Evolutionary conservation across 2,797 vertebrate genomes (phyloP).

Genomic region (Pristis pectinata): DNA sequence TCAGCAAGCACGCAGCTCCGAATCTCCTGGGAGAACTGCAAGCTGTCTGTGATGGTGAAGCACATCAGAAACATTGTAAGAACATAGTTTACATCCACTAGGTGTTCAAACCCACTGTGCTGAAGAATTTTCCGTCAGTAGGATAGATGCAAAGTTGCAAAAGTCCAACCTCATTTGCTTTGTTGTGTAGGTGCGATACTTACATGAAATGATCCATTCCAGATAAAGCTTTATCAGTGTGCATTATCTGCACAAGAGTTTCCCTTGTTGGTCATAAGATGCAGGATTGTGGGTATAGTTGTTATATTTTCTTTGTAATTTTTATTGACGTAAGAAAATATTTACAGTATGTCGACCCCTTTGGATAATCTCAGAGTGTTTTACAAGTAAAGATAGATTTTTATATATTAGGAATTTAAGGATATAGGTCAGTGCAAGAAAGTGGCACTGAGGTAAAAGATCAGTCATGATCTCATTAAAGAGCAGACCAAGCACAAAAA

Average conservation of each 20-base stretch:
- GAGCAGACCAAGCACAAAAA: too few species aligned
- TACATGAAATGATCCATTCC: background rate
- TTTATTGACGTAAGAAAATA: background rate
- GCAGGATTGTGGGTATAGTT: background rate
- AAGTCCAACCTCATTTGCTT: background rate
- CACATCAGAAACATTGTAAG: constrained; percentile 72
- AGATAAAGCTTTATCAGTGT: background rate
- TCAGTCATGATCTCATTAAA: too few species aligned
- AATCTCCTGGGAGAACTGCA: constrained; percentile 54
- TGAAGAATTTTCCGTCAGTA: background rate
- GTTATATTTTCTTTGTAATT: background rate
- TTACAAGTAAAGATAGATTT: background rate
- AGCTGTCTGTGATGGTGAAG: constrained; percentile 67
- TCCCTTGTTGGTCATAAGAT: background rate
- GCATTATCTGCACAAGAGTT: background rate
- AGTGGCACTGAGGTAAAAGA: too few species aligned
- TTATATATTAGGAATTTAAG: too few species aligned
- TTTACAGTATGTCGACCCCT: background rate
- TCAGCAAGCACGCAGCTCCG: constrained; percentile 59
- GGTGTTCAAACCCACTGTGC: background rate
- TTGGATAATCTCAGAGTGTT: background rate
- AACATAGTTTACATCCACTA: constrained; percentile 38
- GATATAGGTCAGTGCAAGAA: too few species aligned
- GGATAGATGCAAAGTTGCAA: too few species aligned
- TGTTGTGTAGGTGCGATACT: background rate